A percentile compares a stretch with the other conserved stretches of the same genome.
These are phyloP conservation scores for Goniozus legneri DNA, from an alignment of 1,140 invertebrate species.

Conservation along the genomic window DNA sequence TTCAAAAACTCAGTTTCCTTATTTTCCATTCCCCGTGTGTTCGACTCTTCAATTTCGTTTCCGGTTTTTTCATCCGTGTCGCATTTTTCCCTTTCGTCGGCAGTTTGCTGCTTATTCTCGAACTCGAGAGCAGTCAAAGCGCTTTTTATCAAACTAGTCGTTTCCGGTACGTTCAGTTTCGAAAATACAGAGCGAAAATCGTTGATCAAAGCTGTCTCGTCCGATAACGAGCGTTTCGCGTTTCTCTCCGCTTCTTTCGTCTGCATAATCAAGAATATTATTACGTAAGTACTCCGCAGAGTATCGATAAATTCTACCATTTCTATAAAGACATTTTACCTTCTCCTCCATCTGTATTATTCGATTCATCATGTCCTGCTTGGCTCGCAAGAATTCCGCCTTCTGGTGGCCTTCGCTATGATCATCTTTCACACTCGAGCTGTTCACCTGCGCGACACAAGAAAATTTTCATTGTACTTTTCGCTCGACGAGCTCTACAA, in stretches of 20 bases:
- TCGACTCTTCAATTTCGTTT: slow-evolving; percentile 18
- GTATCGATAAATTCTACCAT: too few species aligned
- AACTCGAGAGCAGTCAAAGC: slow-evolving; percentile 50
- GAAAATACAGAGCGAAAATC: slow-evolving; percentile 46
- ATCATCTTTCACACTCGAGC: slow-evolving; percentile 36
- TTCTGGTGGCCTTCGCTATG: slow-evolving; percentile 41
- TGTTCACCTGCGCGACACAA: slow-evolving; percentile 8
- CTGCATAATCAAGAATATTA: slow-evolving; percentile 21
- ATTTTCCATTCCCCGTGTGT: too few species aligned
- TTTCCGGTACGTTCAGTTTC: slow-evolving; percentile 48
- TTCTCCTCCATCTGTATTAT: slow-evolving; percentile 53
- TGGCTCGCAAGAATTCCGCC: slow-evolving; percentile 41
- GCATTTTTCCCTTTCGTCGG: slow-evolving; percentile 27
- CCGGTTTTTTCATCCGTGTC: slow-evolving; percentile 33
- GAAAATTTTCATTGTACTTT: not conserved
- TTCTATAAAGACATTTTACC: slow-evolving; percentile 25
- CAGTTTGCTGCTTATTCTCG: slow-evolving; percentile 34
- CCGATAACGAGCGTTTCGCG: slow-evolving; percentile 39
- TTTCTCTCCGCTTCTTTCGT: slow-evolving; percentile 42
- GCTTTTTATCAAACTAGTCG: slow-evolving; percentile 44
- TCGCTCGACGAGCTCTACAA: not conserved
- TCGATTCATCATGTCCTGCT: slow-evolving; percentile 50
- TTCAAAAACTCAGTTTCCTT: slow-evolving; percentile 43
- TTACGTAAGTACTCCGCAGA: too few species aligned
- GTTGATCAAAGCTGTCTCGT: slow-evolving; percentile 39